phyloP scores from a whole-genome alignment of 2,888 invertebrate species.

The Philonicus albiceps region DNA sequence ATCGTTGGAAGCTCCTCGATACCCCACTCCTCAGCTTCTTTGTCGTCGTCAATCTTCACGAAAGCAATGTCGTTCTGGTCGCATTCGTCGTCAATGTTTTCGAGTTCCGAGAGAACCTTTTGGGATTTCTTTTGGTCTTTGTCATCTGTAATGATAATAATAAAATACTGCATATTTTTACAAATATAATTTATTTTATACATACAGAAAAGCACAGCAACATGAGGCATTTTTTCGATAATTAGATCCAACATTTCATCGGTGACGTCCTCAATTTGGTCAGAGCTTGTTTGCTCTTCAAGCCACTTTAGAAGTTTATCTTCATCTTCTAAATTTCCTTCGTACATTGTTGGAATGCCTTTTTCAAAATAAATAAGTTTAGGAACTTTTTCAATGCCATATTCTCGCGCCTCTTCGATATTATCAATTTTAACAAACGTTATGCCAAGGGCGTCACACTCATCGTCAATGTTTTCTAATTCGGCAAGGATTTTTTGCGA shows the following conservation, averaged over 20 bases:
- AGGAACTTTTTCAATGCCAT: conserved; percentile 89
- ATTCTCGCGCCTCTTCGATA: conserved; percentile 87
- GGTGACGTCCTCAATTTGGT: conserved; percentile 93
- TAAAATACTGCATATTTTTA: background rate
- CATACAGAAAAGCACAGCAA: conserved; percentile 93
- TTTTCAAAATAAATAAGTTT: conserved; percentile 83
- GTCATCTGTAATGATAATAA: conserved; percentile 71
- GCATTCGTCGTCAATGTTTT: conserved; percentile 93
- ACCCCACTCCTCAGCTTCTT: conserved; percentile 89
- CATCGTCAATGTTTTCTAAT: conserved; percentile 92
- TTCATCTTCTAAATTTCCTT: conserved; percentile 88
- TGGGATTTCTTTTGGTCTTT: conserved; percentile 91
- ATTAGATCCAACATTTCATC: conserved; percentile 93
- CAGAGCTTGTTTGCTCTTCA: conserved; percentile 81
- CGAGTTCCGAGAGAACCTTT: conserved; percentile 81
- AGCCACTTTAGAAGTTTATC: conserved; percentile 89
- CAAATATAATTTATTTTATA: conserved; percentile 42
- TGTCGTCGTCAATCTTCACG: conserved; percentile 88
- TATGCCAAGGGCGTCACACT: conserved; percentile 87
- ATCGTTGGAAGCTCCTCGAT: conserved; percentile 84
- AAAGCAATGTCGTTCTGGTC: conserved; percentile 91
- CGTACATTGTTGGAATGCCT: conserved; percentile 77
- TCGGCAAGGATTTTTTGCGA: conserved; percentile 86
- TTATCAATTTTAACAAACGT: conserved; percentile 94
- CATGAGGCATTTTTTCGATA: conserved; percentile 85